Percentiles rank a stretch among this genome's conserved stretches.
phyloP scores from a whole-genome alignment of 2,797 vertebrate species.

The Tympanoctomys barrerae region DNA sequence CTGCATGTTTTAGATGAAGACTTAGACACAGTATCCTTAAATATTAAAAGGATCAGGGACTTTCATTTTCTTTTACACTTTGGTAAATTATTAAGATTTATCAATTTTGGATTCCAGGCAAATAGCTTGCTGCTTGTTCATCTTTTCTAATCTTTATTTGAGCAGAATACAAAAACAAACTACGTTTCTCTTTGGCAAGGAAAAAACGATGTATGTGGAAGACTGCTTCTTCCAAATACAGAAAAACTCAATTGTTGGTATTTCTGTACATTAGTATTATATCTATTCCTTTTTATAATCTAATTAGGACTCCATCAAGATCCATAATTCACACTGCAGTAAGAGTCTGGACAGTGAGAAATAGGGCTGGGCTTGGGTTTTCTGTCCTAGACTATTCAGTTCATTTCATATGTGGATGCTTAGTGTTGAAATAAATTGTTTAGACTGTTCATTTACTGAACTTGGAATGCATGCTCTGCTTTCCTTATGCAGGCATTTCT shows the following conservation, averaged over 20 bases:
- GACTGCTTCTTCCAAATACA: not conserved
- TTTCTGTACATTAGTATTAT: conserved; percentile 13
- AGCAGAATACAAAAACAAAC: conserved; percentile 38
- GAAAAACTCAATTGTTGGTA: not conserved
- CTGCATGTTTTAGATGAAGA: not conserved
- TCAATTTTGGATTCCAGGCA: conserved; percentile 52
- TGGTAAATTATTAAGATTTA: conserved; percentile 50
- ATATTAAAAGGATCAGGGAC: not conserved
- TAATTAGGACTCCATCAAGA: conserved; percentile 21
- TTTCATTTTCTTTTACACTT: conserved; percentile 28
- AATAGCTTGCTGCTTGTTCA: conserved; percentile 41
- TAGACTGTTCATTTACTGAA: not conserved
- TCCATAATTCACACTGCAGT: conserved; percentile 15
- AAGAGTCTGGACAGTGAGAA: not conserved
- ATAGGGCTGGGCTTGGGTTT: not conserved
- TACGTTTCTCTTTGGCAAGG: not conserved
- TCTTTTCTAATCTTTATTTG: conserved; percentile 43
- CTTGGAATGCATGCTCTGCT: not conserved
- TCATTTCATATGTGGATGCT: not conserved
- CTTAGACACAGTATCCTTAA: not conserved
- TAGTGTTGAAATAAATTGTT: not conserved
- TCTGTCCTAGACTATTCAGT: not conserved
- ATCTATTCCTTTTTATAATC: conserved; percentile 12
- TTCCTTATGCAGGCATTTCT: not conserved
- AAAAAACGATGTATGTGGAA: not conserved